Evolutionary conservation across 2,113 vertebrate species (phyloP).

Genomic region (Ptyas mucosa): DNA sequence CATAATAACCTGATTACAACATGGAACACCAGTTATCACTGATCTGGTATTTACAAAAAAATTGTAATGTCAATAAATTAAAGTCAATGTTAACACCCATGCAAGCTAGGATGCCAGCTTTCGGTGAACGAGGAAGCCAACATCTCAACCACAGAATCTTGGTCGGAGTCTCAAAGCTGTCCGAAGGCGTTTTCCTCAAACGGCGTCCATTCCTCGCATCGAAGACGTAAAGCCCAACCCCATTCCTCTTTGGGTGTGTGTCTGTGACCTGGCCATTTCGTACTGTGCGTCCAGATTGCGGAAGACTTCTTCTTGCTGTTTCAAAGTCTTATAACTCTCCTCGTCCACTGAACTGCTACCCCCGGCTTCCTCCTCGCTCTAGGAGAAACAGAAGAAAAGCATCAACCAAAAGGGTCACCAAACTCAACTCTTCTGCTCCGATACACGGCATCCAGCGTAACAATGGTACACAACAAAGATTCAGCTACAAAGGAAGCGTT

Average conservation of each 20-base stretch:
- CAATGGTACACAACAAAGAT: neutral
- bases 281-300: constrained; percentile 96
- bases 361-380: constrained; percentile 90
- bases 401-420: neutral
- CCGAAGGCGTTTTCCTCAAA: constrained; percentile 70
- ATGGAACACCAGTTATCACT: constrained; percentile 82
- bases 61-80: constrained; percentile 91
- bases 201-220: constrained; percentile 92
- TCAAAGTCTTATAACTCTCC: constrained; percentile 91
- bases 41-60: constrained; percentile 89
- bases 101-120: constrained; percentile 88
- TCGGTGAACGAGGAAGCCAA: constrained; percentile 81
- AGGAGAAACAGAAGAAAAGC: neutral
- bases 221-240: constrained; percentile 96
- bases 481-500: neutral
- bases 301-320: constrained; percentile 98
- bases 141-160: constrained; percentile 70
- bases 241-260: constrained; percentile 97
- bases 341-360: constrained; percentile 82
- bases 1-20: constrained; percentile 84
- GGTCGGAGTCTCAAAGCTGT: constrained; percentile 62
- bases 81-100: constrained; percentile 93
- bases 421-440: neutral
- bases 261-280: constrained; percentile 97
- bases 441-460: neutral